Evolutionary conservation across 2,888 invertebrate species (phyloP), one percentile per base, ranked within the genome.

Genomic region (Noctua comes): DNA sequence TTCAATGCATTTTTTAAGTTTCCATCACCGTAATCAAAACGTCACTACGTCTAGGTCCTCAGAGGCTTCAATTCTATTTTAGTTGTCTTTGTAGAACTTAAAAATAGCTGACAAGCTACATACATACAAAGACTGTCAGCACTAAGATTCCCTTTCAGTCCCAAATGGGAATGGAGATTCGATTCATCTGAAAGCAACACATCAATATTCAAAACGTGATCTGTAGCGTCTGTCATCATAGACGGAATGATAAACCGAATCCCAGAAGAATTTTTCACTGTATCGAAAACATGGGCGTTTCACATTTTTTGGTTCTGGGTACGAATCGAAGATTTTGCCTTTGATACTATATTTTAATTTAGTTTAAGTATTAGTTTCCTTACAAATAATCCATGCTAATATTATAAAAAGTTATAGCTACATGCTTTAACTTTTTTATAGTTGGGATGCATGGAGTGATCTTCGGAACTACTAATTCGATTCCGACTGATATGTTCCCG

Each of bases 151-250:
- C 24, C 21, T 72, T 74, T 76, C 64, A 74, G 57, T 73, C 48
- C 51, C 51, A 73, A 80, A 75, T 59, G 54, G 24, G 59, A 64
- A 66, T 80, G 13, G 48, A 70, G 79, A 79, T 77, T 48, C 24
- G 54, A 73, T 79, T 76, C 59, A 73, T 77, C 51, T 70, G 71
- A 72, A 82, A 86, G 82, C 62, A 54, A 73, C 40, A 48, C 73
- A 84, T 86, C 73, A 79, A 77, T 79, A 81, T 86, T 86, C 78
- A 82, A 71, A 73, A 40, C 62, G 69, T 70, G 59, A 86, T 71
- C 70, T 84, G 65, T 81, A 78, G 76, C 69, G 73, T 62, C 75
- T 66, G 36, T 79, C 68, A 73, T 84, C 77, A 69, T 54, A 79
- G 40, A 80, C 65, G 36, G 84, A 84, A 86, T 84, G 65, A 48